A percentile compares a stretch with the other conserved stretches of the same genome.
These are phyloP conservation scores for Pangasius djambal DNA, from an alignment of 2,797 vertebrate species.

Conservation along the genomic window DNA sequence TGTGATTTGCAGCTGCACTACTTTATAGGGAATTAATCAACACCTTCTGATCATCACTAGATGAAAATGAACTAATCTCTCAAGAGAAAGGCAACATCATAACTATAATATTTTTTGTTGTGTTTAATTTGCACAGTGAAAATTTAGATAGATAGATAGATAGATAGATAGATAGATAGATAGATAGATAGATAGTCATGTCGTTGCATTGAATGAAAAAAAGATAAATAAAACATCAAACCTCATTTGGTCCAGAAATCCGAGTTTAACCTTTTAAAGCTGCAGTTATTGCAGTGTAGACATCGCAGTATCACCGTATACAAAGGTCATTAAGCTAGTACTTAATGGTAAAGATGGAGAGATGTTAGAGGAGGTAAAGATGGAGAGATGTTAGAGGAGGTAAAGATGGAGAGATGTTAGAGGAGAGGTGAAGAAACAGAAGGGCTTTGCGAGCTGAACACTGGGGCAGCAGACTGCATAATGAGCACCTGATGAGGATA, in stretches of 20 bases:
- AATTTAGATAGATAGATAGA: no score
- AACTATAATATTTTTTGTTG: background rate
- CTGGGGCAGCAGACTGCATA: background rate
- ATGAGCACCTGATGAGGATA: conserved; percentile 34
- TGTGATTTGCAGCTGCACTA: background rate
- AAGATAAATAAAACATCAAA: background rate
- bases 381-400: no score
- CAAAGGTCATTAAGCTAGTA: no score
- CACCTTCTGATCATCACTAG: background rate
- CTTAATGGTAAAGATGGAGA: background rate
- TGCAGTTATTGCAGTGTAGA: background rate
- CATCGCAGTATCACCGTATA: background rate
- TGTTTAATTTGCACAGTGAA: background rate
- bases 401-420: no score
- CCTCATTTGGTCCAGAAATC: background rate
- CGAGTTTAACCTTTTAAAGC: background rate
- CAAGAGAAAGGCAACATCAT: background rate
- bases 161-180: no score
- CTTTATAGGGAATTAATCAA: background rate
- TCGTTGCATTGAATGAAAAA: background rate
- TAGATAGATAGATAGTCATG: no score
- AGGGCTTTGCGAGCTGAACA: background rate
- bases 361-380: no score
- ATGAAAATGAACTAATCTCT: background rate
- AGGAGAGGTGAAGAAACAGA: background rate